Percentiles rank a stretch among this genome's conserved stretches.
Conservation (phyloP, 2,797 vertebrate genomes). For the Molossus alvarezi region DNA sequence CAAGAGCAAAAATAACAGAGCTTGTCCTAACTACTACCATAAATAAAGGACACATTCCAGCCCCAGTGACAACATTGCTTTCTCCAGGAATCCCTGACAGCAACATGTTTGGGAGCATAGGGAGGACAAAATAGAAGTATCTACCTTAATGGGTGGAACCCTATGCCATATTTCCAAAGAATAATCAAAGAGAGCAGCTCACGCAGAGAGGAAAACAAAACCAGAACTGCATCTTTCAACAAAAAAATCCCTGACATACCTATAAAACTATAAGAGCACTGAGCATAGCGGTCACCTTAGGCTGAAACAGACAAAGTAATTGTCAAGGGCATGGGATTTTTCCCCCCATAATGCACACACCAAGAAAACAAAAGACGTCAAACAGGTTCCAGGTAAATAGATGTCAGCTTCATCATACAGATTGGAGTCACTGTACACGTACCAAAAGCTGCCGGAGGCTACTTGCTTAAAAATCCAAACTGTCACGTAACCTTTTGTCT, state of each 20-base stretch:
- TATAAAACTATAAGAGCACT: not conserved
- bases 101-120: not conserved
- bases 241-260: not conserved
- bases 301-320: not conserved
- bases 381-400: not conserved
- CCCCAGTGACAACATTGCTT: not conserved
- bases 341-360: no score
- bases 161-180: not conserved
- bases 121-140: slow-evolving; percentile 4
- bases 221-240: slow-evolving; percentile 26
- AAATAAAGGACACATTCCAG: slow-evolving; percentile 26
- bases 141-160: not conserved
- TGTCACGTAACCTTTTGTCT: not conserved
- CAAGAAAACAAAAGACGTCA: not conserved
- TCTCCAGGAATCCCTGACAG: not conserved
- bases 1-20: slow-evolving; percentile 48
- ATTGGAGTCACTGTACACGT: no score
- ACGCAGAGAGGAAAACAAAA: slow-evolving; percentile 17
- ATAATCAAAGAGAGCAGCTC: not conserved
- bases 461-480: not conserved
- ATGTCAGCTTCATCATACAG: not conserved
- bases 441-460: not conserved
- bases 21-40: slow-evolving; percentile 9
- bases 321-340: not conserved
- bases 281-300: not conserved